Conservation (phyloP, 2,888 invertebrate species). For the Helleia helle region DNA sequence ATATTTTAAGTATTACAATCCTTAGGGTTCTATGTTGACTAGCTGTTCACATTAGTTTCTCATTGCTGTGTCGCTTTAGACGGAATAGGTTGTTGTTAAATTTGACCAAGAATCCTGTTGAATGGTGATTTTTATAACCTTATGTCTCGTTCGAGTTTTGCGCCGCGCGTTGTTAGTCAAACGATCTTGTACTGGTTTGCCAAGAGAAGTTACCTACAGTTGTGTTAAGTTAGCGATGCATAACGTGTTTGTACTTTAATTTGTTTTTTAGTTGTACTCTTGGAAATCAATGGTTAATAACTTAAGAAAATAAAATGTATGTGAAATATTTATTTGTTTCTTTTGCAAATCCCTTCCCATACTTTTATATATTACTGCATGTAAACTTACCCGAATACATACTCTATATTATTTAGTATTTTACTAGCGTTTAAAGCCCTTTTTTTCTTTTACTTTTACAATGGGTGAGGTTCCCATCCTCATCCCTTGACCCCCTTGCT, state of each 20-base stretch:
- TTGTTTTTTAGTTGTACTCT: conserved; percentile 75
- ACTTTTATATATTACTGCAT: no score
- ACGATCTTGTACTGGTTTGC: conserved; percentile 65
- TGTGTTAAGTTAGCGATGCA: conserved; percentile 72
- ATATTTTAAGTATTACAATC: conserved; percentile 61
- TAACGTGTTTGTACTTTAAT: conserved; percentile 75
- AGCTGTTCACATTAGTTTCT: conserved; percentile 59
- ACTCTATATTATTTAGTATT: no score
- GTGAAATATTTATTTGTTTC: conserved; percentile 52
- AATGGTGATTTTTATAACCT: conserved; percentile 12
- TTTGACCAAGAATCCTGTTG: conserved; percentile 47
- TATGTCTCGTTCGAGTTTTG: conserved; percentile 62
- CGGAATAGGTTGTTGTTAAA: conserved; percentile 57
- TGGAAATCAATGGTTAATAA: conserved; percentile 75
- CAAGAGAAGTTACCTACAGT: conserved; percentile 74
- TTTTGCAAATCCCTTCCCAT: conserved; percentile 10
- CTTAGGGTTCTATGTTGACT: conserved; percentile 56
- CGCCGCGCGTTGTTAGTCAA: conserved; percentile 61
- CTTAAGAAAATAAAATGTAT: conserved; percentile 75
- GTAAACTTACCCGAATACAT: no score
- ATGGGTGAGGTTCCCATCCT: no score
- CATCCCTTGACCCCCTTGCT: no score
- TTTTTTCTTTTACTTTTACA: no score
- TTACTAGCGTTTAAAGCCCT: no score
- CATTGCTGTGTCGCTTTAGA: conserved; percentile 58